Evolutionary conservation across 2,113 vertebrate species (phyloP).

Genomic region (Sapajus apella): DNA sequence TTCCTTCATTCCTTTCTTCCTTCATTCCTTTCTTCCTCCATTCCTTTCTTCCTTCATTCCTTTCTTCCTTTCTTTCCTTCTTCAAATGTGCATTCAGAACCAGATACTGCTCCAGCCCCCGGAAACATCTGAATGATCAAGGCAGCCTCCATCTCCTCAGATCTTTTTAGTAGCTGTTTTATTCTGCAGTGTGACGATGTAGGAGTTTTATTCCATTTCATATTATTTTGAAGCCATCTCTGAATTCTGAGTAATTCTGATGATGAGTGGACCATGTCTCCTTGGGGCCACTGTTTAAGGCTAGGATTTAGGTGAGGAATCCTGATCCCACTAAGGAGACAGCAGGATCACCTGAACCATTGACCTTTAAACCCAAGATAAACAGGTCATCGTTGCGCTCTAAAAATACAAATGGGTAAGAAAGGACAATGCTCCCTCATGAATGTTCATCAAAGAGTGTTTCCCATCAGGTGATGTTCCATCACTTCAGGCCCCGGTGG

Average conservation of each 20-base stretch:
- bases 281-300: not conserved
- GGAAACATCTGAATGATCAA: not conserved
- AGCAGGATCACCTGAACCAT: not conserved
- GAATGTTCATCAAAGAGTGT: not conserved
- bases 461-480: not conserved
- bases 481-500: not conserved
- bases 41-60: not conserved
- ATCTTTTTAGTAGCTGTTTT: not conserved
- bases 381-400: not conserved
- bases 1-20: fast-evolving
- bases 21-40: no score
- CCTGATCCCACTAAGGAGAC: not conserved
- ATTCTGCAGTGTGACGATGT: not conserved
- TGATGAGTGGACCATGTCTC: not conserved
- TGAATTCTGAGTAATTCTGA: not conserved
- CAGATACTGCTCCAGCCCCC: not conserved
- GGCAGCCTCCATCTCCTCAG: not conserved
- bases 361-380: not conserved
- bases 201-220: not conserved
- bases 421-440: not conserved
- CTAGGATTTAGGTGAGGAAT: not conserved
- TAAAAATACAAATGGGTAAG: not conserved
- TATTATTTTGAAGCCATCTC: not conserved
- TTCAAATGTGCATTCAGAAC: not conserved
- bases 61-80: not conserved